Evolutionary conservation across 2,113 vertebrate genomes (phyloP).

Genomic region (Hemiscyllium ocellatum): DNA sequence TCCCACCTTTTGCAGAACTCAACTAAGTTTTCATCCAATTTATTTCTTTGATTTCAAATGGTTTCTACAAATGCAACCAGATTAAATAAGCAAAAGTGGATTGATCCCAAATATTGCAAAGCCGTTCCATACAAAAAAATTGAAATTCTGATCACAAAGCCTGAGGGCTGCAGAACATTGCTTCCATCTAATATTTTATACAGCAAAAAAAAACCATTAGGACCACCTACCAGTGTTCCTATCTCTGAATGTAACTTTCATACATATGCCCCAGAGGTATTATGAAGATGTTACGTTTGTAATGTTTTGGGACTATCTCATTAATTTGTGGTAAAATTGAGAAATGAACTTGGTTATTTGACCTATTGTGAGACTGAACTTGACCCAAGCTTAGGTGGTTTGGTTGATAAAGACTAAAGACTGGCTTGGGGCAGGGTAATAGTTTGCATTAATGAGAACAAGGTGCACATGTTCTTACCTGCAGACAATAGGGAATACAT

Average conservation of each 20-base stretch:
- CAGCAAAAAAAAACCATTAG: not conserved
- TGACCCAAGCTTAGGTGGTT: not conserved
- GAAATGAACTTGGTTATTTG: not conserved
- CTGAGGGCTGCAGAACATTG: not conserved
- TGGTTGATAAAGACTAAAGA: not conserved
- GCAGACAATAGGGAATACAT: not conserved
- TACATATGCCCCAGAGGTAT: not conserved
- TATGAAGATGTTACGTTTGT: not conserved
- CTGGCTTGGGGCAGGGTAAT: too few relatives aligned
- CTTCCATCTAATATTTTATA: not conserved
- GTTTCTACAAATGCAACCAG: not conserved
- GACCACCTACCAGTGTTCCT: not conserved
- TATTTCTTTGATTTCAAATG: not conserved
- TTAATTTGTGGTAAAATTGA: not conserved
- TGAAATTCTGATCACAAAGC: not conserved
- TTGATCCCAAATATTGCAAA: not conserved
- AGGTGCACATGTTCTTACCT: not conserved
- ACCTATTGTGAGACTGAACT: not conserved
- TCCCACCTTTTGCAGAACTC: not conserved
- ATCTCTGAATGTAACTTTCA: not conserved
- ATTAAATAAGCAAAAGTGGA: not conserved
- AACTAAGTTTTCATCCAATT: not conserved
- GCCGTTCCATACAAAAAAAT: not conserved
- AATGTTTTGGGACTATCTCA: not conserved
- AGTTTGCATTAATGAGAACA: not conserved